Evolutionary conservation across 2,888 invertebrate genomes (phyloP).

Genomic region (Polydesmus complanatus): DNA sequence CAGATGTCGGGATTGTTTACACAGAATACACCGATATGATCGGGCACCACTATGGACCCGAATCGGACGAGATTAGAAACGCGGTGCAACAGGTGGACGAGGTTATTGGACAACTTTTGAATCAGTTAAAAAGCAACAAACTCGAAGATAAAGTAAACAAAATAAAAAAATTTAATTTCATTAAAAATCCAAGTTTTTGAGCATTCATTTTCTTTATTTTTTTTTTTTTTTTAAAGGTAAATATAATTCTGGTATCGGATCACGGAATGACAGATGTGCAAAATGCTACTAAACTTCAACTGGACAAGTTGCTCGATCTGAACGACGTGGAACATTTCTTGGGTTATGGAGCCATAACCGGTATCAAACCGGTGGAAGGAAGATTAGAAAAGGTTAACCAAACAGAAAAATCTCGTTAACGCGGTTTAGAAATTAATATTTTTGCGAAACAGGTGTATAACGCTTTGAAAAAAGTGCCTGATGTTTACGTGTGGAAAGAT

Average conservation of each 20-base stretch:
- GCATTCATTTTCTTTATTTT: neutral
- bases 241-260: constrained; percentile 21
- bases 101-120: constrained; percentile 19
- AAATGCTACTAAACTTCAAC: neutral
- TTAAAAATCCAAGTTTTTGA: no score
- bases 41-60: constrained; percentile 22
- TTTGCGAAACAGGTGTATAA: neutral
- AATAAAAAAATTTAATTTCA: no score
- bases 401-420: no score
- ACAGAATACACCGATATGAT: constrained; percentile 11
- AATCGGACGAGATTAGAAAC: constrained; percentile 18
- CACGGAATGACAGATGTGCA: constrained; percentile 21
- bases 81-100: constrained; percentile 20
- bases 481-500: constrained; percentile 21
- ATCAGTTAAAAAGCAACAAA: constrained; percentile 18
- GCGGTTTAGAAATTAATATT: neutral
- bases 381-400: constrained; percentile 8
- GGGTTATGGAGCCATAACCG: constrained; percentile 18
- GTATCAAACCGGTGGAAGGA: constrained; percentile 3
- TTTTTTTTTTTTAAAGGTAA: constrained; percentile 9
- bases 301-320: neutral
- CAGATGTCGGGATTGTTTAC: constrained; percentile 7
- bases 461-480: constrained; percentile 12
- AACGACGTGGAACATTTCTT: constrained; percentile 18
- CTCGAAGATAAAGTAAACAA: constrained; percentile 21